Evolutionary conservation across 2,888 invertebrate species (phyloP), one percentile per base, ranked within the genome.

Genomic region (Norana najaformis): DNA sequence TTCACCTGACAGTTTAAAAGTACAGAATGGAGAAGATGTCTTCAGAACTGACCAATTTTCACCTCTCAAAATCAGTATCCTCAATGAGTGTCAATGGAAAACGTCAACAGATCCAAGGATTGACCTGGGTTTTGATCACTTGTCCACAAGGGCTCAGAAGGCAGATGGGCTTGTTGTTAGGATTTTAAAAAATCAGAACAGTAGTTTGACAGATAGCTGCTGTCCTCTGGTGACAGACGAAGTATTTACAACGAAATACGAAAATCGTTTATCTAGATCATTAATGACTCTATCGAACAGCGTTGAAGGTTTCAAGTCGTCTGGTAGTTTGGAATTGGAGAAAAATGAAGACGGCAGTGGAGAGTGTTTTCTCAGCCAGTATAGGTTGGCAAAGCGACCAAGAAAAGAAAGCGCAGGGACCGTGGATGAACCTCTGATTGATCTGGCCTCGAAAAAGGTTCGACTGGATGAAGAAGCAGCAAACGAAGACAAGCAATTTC

Each of bases 381-480:
- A n/a, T n/a, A 69, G n/a, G 69, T 69, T 69, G 69, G n/a, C 30
- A 69, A 69, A 69, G 69, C 69, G 69, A 69, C 69, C n/a, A n/a
- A 69, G 69, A 69, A 69, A 30, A 30, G 69, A 69, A 69, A 69
- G 69, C n/a, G 13, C 69, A n/a, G 69, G 69, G n/a, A 69, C 69
- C n/a, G n/a, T n/a, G 69, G 69, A 69, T 69, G 69, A 69, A 69
- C 69, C 69, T 69, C 30, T 69, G 69, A n/a, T 69, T 69, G 69
- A 69, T n/a, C 30, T 69, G n/a, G 69, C 69, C 8, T 69, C 30
- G 69, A 69, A 69, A n/a, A 69, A 69, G 69, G 69, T 69, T 69
- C 69, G 69, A 8, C 69, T 69, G 69, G 69, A 69, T 13, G 69
- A 69, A 69, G 69, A 69, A 69, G 69, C 11, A n/a, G 30, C n/a